Conservation (phyloP, 2,888 invertebrate genomes). For the Lysandra bellargus region DNA sequence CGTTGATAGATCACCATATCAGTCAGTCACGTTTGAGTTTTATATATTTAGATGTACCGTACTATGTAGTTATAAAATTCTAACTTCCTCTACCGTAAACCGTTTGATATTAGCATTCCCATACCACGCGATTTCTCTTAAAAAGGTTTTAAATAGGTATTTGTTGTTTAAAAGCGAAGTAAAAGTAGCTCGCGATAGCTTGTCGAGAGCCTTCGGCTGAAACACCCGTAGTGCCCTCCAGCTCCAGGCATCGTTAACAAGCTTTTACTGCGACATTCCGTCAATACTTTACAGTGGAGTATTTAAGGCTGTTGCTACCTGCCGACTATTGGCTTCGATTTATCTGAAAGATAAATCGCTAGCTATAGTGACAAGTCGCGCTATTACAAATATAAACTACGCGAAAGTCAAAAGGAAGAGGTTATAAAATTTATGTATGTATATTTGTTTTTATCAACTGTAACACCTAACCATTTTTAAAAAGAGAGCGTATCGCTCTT, state of each 20-base stretch:
- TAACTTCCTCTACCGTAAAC: too few species aligned
- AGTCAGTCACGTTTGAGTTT: too few species aligned
- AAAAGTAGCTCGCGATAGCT: neutral
- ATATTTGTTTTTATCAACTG: too few species aligned
- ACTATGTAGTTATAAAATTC: too few species aligned
- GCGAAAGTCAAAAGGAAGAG: too few species aligned
- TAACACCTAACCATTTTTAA: too few species aligned
- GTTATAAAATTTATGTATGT: too few species aligned
- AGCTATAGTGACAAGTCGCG: too few species aligned
- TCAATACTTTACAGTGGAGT: slow-evolving; percentile 14
- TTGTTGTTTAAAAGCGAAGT: neutral
- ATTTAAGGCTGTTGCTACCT: slow-evolving; percentile 3
- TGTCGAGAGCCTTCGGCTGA: neutral
- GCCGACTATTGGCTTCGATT: neutral
- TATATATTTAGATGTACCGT: too few species aligned
- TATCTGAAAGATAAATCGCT: neutral
- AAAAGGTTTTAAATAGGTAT: neutral
- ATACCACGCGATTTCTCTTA: neutral
- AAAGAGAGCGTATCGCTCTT: too few species aligned
- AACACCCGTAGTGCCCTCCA: neutral
- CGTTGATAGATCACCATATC: too few species aligned
- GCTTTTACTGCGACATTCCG: slow-evolving; percentile 20
- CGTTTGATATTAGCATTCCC: neutral
- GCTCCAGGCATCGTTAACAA: slow-evolving; percentile 4
- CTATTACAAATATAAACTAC: too few species aligned